Percentiles rank a stretch among this genome's conserved stretches.
Evolutionary conservation across 1,140 invertebrate species (phyloP).

Genomic region (Teleogryllus occipitalis): DNA sequence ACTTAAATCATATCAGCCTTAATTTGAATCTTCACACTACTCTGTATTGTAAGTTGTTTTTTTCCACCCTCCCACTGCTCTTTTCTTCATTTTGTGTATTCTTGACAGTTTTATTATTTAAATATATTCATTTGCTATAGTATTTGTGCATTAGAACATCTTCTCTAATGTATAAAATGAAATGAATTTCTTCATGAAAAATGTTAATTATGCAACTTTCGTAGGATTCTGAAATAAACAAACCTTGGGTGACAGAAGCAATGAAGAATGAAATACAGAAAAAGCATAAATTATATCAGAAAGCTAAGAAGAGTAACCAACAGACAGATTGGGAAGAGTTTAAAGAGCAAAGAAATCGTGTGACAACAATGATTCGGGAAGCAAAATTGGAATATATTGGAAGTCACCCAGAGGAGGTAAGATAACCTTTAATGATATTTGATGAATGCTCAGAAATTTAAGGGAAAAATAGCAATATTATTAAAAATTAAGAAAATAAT

Average conservation of each 20-base stretch:
- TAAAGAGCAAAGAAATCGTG: constrained; percentile 44
- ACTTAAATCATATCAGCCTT: too few species aligned
- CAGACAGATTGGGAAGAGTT: constrained; percentile 44
- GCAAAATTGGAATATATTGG: constrained; percentile 44
- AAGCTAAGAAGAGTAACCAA: constrained; percentile 42
- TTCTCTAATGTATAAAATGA: too few species aligned
- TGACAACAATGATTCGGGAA: constrained; percentile 43
- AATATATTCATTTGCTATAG: too few species aligned
- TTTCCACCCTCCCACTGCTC: too few species aligned
- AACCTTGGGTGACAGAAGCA: constrained; percentile 47
- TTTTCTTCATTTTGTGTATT: too few species aligned
- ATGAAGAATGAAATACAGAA: constrained; percentile 46
- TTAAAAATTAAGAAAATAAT: not conserved
- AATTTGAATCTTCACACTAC: too few species aligned
- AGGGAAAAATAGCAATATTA: not conserved
- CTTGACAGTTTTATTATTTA: too few species aligned
- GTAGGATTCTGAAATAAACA: constrained; percentile 26
- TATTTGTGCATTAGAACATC: too few species aligned
- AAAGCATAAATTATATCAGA: constrained; percentile 44
- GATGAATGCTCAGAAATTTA: not conserved
- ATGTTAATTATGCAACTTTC: not conserved
- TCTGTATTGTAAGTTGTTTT: too few species aligned
- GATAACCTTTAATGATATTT: constrained; percentile 10
- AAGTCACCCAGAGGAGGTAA: constrained; percentile 44
- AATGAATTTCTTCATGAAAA: not conserved